A percentile compares a stretch with the other conserved stretches of the same genome.
Evolutionary conservation across 2,113 vertebrate species (phyloP).

Genomic region (Seriola dumerili): DNA sequence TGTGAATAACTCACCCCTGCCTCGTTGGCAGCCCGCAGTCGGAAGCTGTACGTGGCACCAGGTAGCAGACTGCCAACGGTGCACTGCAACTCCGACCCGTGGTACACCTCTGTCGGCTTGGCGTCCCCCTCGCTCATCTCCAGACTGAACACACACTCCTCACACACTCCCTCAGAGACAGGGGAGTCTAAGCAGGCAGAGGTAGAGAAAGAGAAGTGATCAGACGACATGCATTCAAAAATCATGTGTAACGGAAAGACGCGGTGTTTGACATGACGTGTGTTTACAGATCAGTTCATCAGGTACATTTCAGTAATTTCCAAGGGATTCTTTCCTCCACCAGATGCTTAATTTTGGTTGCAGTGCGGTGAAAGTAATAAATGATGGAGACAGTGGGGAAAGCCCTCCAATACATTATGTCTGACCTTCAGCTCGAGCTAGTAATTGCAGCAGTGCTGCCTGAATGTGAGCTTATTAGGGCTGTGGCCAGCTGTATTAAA

Average conservation of each 20-base stretch:
- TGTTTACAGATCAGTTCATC: constrained; percentile 8
- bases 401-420: constrained; percentile 50
- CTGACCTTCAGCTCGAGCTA: constrained; percentile 59
- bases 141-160: constrained; percentile 91
- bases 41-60: constrained; percentile 91
- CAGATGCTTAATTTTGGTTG: constrained; percentile 22
- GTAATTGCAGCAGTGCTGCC: constrained; percentile 51
- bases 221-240: neutral
- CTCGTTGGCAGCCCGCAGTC: constrained; percentile 92
- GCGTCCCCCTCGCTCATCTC: constrained; percentile 90
- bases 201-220: neutral
- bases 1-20: constrained; percentile 89
- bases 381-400: constrained; percentile 39
- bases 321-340: constrained; percentile 3
- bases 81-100: constrained; percentile 90
- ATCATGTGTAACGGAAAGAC: neutral
- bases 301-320: neutral
- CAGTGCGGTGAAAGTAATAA: constrained; percentile 31
- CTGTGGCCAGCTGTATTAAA: constrained; percentile 42
- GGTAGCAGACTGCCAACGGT: constrained; percentile 92
- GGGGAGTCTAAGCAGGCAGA: constrained; percentile 73
- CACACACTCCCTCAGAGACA: constrained; percentile 83
- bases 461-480: constrained; percentile 58
- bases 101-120: constrained; percentile 89
- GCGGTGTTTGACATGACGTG: neutral